Base-by-base conservation (phyloP, 2,113 vertebrate genomes). In the Ictalurus punctatus region DNA sequence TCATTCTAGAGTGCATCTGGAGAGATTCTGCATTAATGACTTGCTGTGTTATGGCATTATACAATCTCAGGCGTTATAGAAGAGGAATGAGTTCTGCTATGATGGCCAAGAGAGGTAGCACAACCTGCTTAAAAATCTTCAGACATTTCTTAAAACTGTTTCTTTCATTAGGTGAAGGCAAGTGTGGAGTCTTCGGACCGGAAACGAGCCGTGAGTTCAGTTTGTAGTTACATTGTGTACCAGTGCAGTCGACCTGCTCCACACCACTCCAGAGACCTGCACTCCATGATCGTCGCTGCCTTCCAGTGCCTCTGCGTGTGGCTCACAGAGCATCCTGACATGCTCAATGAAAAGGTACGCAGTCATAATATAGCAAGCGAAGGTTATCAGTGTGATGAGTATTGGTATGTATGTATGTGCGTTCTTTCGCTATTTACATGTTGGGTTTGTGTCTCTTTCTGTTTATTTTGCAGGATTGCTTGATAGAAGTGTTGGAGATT, bases 241-340 rank as follows among this genome's bases (percentile, higher is more conserved):
- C 98, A 98, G 94, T 99, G 98, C 93, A 97, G 97, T 90, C 97
- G 98, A 16, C 98, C 98, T 0, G 97, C 97, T 30, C 98, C 97
- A 0, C 96, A 97, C 40, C 98, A 99, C 94, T 98, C 98, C 87
- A 95, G 97, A 7, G 98, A 99, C 88, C 96, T 99, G 23, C 98
- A 99, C 95, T 99, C 98, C 90, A 97, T 98, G 97, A 99, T 99
- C 0, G 97, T 98, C 0, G 97, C 97, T 1, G 97, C 98, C 4
- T 99, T 99, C 93, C 96, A 97, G 94, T 99, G 98, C 93, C 96
- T 99, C 61, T 98, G 97, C 0, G 95, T 97, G 37, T 99, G 97
- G 98, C 95, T 99, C 73, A 98, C 97, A 0, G 97, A 97, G 82
- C 97, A 99, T 88, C 97, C 97, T 0, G 93, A 96, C 89, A 96